These are phyloP conservation scores for Limnephilus lunatus DNA, from an alignment of 2,888 invertebrate species.

Conservation along the genomic window DNA sequence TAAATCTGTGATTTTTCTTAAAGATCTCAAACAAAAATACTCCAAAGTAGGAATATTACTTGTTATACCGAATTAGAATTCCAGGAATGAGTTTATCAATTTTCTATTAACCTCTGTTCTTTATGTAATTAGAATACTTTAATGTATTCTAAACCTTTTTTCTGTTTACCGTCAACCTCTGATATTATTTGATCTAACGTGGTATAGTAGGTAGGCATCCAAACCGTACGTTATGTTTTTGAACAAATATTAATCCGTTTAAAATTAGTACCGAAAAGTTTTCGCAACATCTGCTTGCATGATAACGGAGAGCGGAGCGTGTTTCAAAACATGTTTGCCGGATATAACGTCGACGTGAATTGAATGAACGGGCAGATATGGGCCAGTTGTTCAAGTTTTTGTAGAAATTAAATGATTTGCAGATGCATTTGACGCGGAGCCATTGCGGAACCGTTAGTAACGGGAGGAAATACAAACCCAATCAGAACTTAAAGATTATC, in stretches of 20 bases:
- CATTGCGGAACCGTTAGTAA: background rate
- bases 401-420: slow-evolving; percentile 24
- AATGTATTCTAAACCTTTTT: background rate
- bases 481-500: background rate
- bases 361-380: slow-evolving; percentile 16
- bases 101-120: background rate
- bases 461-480: background rate
- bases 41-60: too few relatives aligned
- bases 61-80: background rate
- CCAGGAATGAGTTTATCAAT: background rate
- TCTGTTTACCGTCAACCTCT: background rate
- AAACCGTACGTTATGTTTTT: background rate
- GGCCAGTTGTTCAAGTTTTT: slow-evolving; percentile 21
- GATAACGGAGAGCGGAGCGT: background rate
- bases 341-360: slow-evolving; percentile 18
- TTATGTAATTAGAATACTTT: background rate
- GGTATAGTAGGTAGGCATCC: background rate
- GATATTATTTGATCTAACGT: background rate
- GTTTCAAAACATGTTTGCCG: slow-evolving; percentile 21
- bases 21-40: too few relatives aligned
- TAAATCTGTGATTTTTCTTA: too few relatives aligned
- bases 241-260: background rate
- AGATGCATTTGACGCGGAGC: slow-evolving; percentile 2
- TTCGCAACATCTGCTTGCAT: background rate
- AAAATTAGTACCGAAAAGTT: background rate